Conservation (phyloP, 2,797 vertebrate species). For the Propithecus deckenii region DNA sequence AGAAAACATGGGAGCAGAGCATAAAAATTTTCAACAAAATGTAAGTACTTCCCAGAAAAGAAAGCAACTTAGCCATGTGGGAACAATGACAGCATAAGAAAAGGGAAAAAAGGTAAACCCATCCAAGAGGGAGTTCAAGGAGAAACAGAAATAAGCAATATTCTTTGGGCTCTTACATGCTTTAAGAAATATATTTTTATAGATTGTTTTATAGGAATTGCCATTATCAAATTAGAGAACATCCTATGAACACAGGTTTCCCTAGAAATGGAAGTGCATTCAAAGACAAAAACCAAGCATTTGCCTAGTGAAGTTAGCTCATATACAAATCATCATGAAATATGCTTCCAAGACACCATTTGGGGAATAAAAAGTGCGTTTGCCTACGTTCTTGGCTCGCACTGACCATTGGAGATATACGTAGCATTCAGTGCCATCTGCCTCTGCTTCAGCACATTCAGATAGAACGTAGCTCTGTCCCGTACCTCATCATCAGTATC, state of each 20-base stretch:
- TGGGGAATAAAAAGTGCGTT: neutral
- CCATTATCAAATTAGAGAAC: slow-evolving; percentile 11
- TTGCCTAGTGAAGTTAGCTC: neutral
- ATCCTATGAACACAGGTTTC: neutral
- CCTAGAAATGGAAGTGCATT: slow-evolving; percentile 29
- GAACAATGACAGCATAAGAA: neutral
- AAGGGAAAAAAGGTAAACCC: neutral
- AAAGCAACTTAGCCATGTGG: neutral
- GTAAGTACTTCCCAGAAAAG: neutral
- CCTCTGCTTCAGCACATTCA: slow-evolving; percentile 97
- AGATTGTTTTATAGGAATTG: neutral
- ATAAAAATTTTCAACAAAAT: slow-evolving; percentile 8
- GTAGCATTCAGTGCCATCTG: slow-evolving; percentile 96
- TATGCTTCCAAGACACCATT: neutral
- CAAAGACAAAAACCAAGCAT: slow-evolving; percentile 33
- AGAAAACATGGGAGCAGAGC: neutral
- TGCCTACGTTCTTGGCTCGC: neutral
- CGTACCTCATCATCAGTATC: slow-evolving; percentile 98
- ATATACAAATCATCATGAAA: neutral
- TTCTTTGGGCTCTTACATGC: neutral
- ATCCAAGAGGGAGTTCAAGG: neutral
- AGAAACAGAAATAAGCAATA: neutral
- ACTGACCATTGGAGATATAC: slow-evolving; percentile 96
- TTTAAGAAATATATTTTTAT: neutral
- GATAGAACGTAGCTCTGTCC: slow-evolving; percentile 97